Percentiles rank a stretch among this genome's conserved stretches.
phyloP scores from a whole-genome alignment of 2,888 invertebrate species.

The Holacanthella duospinosa region DNA sequence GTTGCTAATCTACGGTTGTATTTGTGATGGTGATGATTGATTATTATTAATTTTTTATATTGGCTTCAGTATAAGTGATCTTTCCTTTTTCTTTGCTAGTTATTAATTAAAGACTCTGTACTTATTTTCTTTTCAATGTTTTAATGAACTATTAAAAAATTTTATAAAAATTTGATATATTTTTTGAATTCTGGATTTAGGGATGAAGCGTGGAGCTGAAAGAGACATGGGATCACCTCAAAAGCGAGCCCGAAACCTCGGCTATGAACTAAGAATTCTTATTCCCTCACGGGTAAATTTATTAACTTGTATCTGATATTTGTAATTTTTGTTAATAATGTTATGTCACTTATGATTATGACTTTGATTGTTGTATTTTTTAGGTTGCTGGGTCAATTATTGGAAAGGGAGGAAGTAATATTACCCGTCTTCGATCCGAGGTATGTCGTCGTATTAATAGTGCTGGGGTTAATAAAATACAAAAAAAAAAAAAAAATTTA shows the following conservation, averaged over 20 bases:
- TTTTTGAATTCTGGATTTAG: conserved; percentile 41
- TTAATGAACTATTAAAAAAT: neutral
- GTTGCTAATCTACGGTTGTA: too few species aligned
- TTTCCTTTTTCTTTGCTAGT: too few species aligned
- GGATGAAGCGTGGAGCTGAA: conserved; percentile 60
- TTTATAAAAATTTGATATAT: conserved; percentile 46
- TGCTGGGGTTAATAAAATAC: too few species aligned
- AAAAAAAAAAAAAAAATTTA: too few species aligned
- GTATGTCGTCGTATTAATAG: conserved; percentile 68
- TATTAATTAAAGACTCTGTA: too few species aligned
- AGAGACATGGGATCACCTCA: conserved; percentile 54
- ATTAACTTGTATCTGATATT: too few species aligned
- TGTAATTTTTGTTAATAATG: conserved; percentile 10
- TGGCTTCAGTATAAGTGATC: too few species aligned
- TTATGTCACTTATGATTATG: too few species aligned
- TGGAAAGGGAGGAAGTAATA: conserved; percentile 96
- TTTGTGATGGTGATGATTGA: too few species aligned
- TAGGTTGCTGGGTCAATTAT: conserved; percentile 98
- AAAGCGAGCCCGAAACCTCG: conserved; percentile 61
- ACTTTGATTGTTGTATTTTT: conserved; percentile 7
- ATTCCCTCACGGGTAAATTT: conserved; percentile 86
- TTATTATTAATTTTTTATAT: too few species aligned
- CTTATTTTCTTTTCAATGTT: neutral
- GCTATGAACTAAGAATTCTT: conserved; percentile 76
- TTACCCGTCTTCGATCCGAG: conserved; percentile 89